phyloP scores from a whole-genome alignment of 2,888 invertebrate genomes.

The Leptinotarsa peninsularis region DNA sequence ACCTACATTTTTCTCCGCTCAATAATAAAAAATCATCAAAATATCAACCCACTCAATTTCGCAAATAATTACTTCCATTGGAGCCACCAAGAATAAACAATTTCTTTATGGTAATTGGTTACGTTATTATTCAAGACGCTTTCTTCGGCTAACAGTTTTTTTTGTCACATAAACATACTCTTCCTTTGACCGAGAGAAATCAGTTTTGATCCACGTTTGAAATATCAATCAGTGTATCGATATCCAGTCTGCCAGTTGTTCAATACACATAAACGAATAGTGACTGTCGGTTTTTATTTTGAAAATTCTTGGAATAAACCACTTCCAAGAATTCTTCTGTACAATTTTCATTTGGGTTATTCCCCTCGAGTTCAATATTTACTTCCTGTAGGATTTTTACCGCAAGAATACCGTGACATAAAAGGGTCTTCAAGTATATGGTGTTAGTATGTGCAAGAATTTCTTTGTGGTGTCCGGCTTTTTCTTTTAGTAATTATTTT shows the following conservation, averaged over 20 bases:
- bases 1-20: not conserved
- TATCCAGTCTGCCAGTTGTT: not conserved
- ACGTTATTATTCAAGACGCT: slow-evolving; percentile 52
- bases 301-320: not conserved
- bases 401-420: slow-evolving; percentile 37
- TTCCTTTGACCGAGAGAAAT: slow-evolving; percentile 33
- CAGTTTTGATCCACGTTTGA: slow-evolving; percentile 27
- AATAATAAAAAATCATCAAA: slow-evolving; percentile 12
- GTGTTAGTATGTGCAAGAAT: slow-evolving; percentile 34
- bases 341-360: slow-evolving; percentile 15
- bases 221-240: slow-evolving; percentile 29
- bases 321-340: not conserved
- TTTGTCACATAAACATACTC: slow-evolving; percentile 32
- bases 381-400: slow-evolving; percentile 43
- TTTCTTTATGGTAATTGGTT: slow-evolving; percentile 27
- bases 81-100: slow-evolving; percentile 20
- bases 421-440: slow-evolving; percentile 37
- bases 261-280: not conserved
- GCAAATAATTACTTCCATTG: not conserved
- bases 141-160: slow-evolving; percentile 53
- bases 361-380: slow-evolving; percentile 40
- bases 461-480: slow-evolving; percentile 36
- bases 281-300: not conserved
- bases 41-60: slow-evolving; percentile 12
- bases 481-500: slow-evolving; percentile 19